Evolutionary conservation across 2,113 vertebrate species (phyloP), one percentile per base, ranked within the genome.

Genomic region (Falcunculus frontatus): DNA sequence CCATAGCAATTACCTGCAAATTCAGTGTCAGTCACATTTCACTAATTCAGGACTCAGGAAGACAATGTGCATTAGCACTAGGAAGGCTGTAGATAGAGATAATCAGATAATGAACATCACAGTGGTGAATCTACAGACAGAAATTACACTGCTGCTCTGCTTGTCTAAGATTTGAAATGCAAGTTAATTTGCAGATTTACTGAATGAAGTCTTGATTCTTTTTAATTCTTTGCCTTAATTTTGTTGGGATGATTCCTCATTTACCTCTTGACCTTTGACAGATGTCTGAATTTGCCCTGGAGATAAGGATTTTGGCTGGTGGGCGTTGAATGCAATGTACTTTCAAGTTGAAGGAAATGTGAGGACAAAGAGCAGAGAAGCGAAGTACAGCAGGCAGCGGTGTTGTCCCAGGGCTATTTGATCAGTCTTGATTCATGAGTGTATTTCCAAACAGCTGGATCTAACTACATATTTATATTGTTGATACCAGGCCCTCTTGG

Each of bases 1-100:
- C 91, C 95, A 82, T 46, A 83, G 84, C 85, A 96, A 95, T 96
- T 96, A 95, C 74, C 95, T 96, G 89, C 76, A 87, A 95, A 96
- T 94, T 95, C 84, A 75, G 39, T 77, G 92, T 93, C 88, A 90
- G 96, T 86, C 90, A 91, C 84, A 82, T 87, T 65, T 89, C 89
- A 88, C 65, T 88, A 90, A 96, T 79, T 96, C 95, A 89, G 62
- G 81, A 94, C 77, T 69, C 42, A 89, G 79, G 67, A 95, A 95
- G 87, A 86, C 69, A 93, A 75, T 11, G 17, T 65, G 60, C 44
- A 91, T 84, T 87, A 93, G 52, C 26, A 6, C 73, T 69, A 85
- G 89, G 78, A 79, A 90, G 76, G 74, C 18, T 90, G 47, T 70
- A 90, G 91, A 59, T 39, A 84, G 75, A 30, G 56, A 81, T 82